phyloP scores from a whole-genome alignment of 1,140 invertebrate genomes.

The Megalonaias nervosa region DNA sequence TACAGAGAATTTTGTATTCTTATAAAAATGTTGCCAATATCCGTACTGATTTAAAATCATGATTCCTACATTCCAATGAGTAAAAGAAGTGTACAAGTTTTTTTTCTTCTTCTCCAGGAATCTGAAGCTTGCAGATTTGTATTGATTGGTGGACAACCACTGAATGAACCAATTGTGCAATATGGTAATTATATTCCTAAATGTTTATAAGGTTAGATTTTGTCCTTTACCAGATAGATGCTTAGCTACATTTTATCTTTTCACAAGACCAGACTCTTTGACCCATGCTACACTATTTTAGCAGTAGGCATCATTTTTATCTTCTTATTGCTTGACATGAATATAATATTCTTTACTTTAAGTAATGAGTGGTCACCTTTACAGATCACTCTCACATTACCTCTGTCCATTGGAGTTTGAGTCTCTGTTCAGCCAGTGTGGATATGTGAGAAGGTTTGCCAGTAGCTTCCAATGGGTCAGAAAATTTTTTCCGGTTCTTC shows the following conservation, averaged over 20 bases:
- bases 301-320: too few relatives aligned
- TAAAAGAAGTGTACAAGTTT: background rate
- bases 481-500: too few relatives aligned
- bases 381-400: too few relatives aligned
- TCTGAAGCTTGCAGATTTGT: slow-evolving; percentile 61
- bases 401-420: too few relatives aligned
- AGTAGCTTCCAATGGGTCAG: too few relatives aligned
- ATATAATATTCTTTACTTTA: too few relatives aligned
- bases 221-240: background rate
- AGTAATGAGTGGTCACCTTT: too few relatives aligned
- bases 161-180: slow-evolving; percentile 71
- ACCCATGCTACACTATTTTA: background rate
- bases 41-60: background rate
- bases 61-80: background rate
- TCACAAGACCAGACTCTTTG: background rate
- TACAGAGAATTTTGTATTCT: slow-evolving; percentile 1
- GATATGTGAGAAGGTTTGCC: too few relatives aligned
- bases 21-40: background rate
- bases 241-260: background rate
- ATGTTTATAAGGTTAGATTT: background rate
- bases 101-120: slow-evolving; percentile 38
- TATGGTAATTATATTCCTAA: slow-evolving; percentile 53
- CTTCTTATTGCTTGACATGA: too few relatives aligned
- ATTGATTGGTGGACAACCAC: slow-evolving; percentile 69
- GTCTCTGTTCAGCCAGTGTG: too few relatives aligned